Evolutionary conservation across 2,888 invertebrate genomes (phyloP).

Genomic region (Heliconius ethilla): DNA sequence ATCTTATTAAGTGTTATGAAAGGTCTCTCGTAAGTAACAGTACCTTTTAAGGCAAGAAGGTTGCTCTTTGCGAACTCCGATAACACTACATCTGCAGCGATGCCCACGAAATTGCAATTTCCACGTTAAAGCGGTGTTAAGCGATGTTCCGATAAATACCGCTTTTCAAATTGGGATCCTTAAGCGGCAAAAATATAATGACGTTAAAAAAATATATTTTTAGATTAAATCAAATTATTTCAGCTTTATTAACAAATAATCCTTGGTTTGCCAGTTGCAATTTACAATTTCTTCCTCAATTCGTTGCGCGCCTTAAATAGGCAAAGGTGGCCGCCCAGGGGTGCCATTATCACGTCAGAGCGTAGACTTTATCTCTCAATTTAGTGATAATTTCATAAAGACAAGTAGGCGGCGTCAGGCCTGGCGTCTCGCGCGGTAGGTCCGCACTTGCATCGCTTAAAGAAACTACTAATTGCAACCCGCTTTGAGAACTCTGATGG

Average conservation of each 20-base stretch:
- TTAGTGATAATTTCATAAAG: constrained; percentile 76
- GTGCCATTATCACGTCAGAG: constrained; percentile 71
- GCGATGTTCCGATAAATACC: constrained; percentile 28
- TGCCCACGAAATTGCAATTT: constrained; percentile 45
- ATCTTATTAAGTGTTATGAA: constrained; percentile 78
- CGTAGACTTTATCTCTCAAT: constrained; percentile 74
- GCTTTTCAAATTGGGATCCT: not conserved
- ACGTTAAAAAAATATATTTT: not conserved
- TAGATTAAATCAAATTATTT: constrained; percentile 19
- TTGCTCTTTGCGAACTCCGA: constrained; percentile 52
- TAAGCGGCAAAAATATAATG: not conserved
- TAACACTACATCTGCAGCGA: constrained; percentile 30
- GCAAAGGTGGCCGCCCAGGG: constrained; percentile 57
- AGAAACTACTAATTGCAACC: constrained; percentile 71
- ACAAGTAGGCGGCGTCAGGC: constrained; percentile 57
- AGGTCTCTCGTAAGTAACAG: constrained; percentile 70
- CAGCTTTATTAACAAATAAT: constrained; percentile 31
- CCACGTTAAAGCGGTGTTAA: constrained; percentile 28
- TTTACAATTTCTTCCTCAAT: constrained; percentile 47
- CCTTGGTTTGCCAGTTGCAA: constrained; percentile 26
- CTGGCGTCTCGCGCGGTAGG: constrained; percentile 66
- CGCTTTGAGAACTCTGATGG: constrained; percentile 73
- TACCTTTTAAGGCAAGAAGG: constrained; percentile 66
- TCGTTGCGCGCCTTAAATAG: constrained; percentile 62
- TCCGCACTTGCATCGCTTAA: constrained; percentile 57